A percentile compares a stretch with the other conserved stretches of the same genome.
phyloP scores from a whole-genome alignment of 2,113 vertebrate genomes.

The Myotis davidii region DNA sequence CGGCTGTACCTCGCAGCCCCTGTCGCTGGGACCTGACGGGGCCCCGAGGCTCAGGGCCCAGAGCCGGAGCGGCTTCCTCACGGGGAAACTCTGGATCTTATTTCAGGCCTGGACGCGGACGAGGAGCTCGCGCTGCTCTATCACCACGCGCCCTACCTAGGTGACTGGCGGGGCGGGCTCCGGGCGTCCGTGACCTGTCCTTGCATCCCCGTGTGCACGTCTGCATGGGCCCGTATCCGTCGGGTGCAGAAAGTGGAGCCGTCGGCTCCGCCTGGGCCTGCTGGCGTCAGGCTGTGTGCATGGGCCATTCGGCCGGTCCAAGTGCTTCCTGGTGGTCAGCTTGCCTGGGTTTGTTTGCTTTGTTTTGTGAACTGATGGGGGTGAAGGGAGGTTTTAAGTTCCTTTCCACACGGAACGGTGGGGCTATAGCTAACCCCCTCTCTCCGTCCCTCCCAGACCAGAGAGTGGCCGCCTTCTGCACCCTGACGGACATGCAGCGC shows the following conservation, averaged over 20 bases:
- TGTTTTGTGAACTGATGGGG: constrained; percentile 28
- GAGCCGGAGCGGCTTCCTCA: constrained; percentile 71
- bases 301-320: neutral
- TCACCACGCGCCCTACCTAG: constrained; percentile 87
- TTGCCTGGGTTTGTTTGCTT: constrained; percentile 64
- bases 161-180: constrained; percentile 83
- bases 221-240: constrained; percentile 84
- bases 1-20: constrained; percentile 26
- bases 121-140: constrained; percentile 87
- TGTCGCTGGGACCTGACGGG: constrained; percentile 56
- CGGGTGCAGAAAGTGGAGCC: constrained; percentile 70
- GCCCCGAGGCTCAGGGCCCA: constrained; percentile 76
- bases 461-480: constrained; percentile 94
- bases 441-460: constrained; percentile 88
- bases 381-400: neutral
- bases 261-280: constrained; percentile 53
- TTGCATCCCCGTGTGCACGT: constrained; percentile 84
- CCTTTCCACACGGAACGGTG: neutral
- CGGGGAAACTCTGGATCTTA: constrained; percentile 87
- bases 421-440: neutral
- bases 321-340: constrained; percentile 60
- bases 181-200: constrained; percentile 78
- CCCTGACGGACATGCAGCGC: constrained; percentile 93
- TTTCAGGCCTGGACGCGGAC: constrained; percentile 90
- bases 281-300: constrained; percentile 55